Base-by-base conservation (phyloP, 2,888 invertebrate genomes). In the Drosophila mercatorum region DNA sequence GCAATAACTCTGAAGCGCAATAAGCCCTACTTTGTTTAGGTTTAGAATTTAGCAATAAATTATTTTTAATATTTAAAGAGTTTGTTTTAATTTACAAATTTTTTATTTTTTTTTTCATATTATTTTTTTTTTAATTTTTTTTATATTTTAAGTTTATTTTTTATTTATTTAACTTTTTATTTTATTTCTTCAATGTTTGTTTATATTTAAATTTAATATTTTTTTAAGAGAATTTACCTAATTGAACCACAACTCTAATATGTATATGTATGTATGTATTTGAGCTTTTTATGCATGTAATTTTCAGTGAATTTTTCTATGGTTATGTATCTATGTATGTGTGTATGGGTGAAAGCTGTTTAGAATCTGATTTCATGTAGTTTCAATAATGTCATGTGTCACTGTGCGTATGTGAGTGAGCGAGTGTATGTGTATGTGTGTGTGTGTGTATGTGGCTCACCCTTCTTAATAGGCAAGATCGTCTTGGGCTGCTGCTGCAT, bases 401-500 rank as follows among this genome's bases (percentile, higher is more conserved):
- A 43, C 17, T 17, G 53, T 47, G 28, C n/a, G 36, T 44, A 26
- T 43, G 40, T 57, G 67, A 36, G 4, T 17, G 46, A 47, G 36
- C 28, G 17, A 22, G 38, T 51, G 43, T 66, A 49, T 38, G 38
- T 51, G 43, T 66, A 49, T 38, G 60, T 47, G 62, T 66, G 81
- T 12, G 43, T 43, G 63, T 47, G 61, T 65, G 63, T 57, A 68
- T 88, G 78, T 87, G 83, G 90, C 91, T 91, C 91, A 91, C 91
- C 91, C 90, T 91, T 88, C 72, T 84, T 79, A 77, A 79, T 80
- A 88, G 90, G 89, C 81, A 83, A 80, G 83, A 82, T 74, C 84
- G 75, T 84, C 84, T 90, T 87, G 66, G 89, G 78, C 75, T 83
- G 85, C 47, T 84, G 86, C 69, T 77, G 87, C 80, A 78, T 68